Evolutionary conservation across 2,888 invertebrate genomes (phyloP), one percentile per base, ranked within the genome.

Genomic region (Hirtodrosophila duncani): DNA sequence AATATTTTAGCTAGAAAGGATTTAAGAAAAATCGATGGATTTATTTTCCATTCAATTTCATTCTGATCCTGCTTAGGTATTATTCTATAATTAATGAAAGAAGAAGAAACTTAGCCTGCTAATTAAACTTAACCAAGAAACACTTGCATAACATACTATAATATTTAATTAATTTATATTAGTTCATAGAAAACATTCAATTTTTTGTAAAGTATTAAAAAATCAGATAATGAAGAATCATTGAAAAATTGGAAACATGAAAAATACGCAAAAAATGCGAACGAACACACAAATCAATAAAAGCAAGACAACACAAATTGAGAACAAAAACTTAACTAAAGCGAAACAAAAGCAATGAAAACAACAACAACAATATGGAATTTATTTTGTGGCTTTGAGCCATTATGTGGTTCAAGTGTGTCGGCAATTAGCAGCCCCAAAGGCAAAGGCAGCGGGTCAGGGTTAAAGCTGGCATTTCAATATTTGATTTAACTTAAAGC

Each of bases 181-280:
- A 77, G 81, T 33, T 38, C 41, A 31, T 74, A 81, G 62, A 52
- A 13, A 52, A 63, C 45, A 63, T 64, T 67, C 38, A 59, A 59
- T 53, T 68, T n/a, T n/a, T 66, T 81, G 67, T 77, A 81, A 78
- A 80, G 81, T 81, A 81, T 78, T 81, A 81, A 74, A 64, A 67
- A 59, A 63, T n/a, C 49, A 50, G 46, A 57, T 37, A 60, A 51
- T 21, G 36, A 59, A 42, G 21, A 17, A 45, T 14, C 10, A 36
- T 42, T 14, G n/a, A 27, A 21, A 20, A 20, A 14, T 4, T n/a
- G 23, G 31, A 38, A 36, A 30, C 18, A 21, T 14, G 9, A 29
- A 44, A 57, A 51, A 38, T 43, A 43, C 26, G 36, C 51, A 38
- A 51, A 61, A 57, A 63, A 71, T 60, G 74, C 67, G 36, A 52